Percentiles rank a stretch among this genome's conserved stretches.
Conservation (phyloP, 2,797 vertebrate genomes). For the Telmatherina bonti region DNA sequence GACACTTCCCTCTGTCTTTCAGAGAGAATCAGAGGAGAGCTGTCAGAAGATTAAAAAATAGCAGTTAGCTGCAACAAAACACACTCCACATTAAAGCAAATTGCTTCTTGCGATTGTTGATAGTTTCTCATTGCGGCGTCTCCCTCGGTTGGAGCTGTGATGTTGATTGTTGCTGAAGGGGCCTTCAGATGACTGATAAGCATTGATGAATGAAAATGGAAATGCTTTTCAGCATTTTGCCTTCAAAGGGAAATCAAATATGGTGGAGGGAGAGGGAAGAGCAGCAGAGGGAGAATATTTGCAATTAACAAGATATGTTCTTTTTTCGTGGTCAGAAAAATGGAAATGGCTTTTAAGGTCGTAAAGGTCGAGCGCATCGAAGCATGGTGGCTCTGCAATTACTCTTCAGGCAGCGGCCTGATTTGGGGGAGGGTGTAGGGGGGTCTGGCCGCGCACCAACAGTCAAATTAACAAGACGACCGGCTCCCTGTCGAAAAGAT, state of each 20-base stretch:
- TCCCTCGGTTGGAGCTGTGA: conserved; percentile 62
- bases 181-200: conserved; percentile 80
- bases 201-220: conserved; percentile 84
- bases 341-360: conserved; percentile 87
- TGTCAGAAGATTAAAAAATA: conserved; percentile 72
- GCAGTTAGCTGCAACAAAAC: conserved; percentile 66
- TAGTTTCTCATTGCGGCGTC: conserved; percentile 57
- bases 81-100: conserved; percentile 71
- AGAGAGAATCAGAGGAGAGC: conserved; percentile 34
- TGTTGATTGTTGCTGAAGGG: conserved; percentile 74
- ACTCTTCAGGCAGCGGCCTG: conserved; percentile 70
- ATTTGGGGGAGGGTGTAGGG: conserved; percentile 37
- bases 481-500: conserved; percentile 84
- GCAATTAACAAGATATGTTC: conserved; percentile 85
- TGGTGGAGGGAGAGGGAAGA: conserved; percentile 29
- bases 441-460: conserved; percentile 67
- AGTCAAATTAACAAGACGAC: conserved; percentile 81
- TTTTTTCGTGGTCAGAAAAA: conserved; percentile 81
- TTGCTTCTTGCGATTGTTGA: conserved; percentile 65
- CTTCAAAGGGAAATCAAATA: conserved; percentile 77
- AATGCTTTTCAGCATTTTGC: conserved; percentile 82
- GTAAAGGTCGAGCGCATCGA: conserved; percentile 86
- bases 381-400: conserved; percentile 85
- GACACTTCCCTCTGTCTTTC: conserved; percentile 50
- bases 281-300: conserved; percentile 67